Conservation (phyloP, 30 jellyfish, hydroid and myxozoan genomes). For the Aurelia aurita region DNA sequence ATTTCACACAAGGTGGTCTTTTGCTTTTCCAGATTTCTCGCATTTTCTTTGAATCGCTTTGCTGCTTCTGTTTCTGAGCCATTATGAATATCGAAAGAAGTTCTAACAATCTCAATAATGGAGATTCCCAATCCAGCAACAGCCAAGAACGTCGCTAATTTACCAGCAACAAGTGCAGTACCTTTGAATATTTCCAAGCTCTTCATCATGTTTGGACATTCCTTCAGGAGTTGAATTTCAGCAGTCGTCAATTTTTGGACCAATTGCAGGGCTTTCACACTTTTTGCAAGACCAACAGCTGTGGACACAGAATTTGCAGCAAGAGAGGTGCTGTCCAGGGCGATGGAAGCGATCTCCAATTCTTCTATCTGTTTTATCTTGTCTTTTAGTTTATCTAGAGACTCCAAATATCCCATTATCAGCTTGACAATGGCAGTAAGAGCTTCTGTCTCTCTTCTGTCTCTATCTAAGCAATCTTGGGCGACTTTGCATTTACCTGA, state of each 20-base stretch:
- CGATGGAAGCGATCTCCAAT: slow-evolving; percentile 18
- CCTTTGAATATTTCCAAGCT: slow-evolving; percentile 21
- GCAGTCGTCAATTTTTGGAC: slow-evolving; percentile 12
- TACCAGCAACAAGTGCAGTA: slow-evolving; percentile 25
- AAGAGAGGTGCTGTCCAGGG: background rate
- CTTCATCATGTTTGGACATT: slow-evolving; percentile 31
- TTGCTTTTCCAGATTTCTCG: slow-evolving; percentile 22
- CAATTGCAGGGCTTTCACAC: slow-evolving; percentile 23
- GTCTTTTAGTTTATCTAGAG: slow-evolving; percentile 1
- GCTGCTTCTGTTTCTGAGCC: slow-evolving; percentile 44
- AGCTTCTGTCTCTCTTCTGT: slow-evolving; percentile 18
- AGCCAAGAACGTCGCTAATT: slow-evolving; percentile 21
- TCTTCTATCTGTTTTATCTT: background rate
- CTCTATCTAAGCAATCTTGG: slow-evolving; percentile 20
- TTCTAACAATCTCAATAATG: slow-evolving; percentile 20
- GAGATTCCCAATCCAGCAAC: slow-evolving; percentile 40
- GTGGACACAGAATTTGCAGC: slow-evolving; percentile 22
- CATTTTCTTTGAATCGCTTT: slow-evolving; percentile 11
- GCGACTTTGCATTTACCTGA: slow-evolving; percentile 20
- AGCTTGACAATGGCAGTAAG: background rate
- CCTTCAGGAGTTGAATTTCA: slow-evolving; percentile 17
- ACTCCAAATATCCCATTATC: slow-evolving; percentile 4
- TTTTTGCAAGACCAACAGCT: slow-evolving; percentile 16
- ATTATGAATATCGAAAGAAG: slow-evolving; percentile 25
- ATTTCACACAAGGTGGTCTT: slow-evolving; percentile 3